phyloP scores from a whole-genome alignment of 2,797 vertebrate genomes.

The Amblyopsis hoosieri region DNA sequence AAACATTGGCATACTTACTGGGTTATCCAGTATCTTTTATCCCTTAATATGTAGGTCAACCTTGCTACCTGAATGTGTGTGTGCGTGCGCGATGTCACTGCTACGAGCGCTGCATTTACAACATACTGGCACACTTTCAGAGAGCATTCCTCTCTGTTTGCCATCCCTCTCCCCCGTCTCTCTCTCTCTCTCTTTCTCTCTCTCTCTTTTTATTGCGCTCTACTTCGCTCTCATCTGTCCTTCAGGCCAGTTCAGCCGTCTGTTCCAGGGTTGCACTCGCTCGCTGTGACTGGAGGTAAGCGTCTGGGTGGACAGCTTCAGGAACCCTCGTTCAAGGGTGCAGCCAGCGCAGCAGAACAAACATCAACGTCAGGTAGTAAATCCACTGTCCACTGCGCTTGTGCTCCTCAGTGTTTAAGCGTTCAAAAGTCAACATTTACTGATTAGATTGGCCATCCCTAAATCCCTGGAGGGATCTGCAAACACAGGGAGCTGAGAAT shows the following conservation, averaged over 20 bases:
- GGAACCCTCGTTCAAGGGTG: conserved; percentile 21
- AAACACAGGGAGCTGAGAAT: conserved; percentile 6
- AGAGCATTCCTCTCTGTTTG: conserved; percentile 27
- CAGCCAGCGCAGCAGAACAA: conserved; percentile 42
- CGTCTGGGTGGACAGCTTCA: conserved; percentile 11
- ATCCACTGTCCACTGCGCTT: conserved; percentile 21
- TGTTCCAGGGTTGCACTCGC: conserved; percentile 20
- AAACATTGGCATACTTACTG: conserved; percentile 34
- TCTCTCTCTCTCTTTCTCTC: neutral
- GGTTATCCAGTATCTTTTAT: conserved; percentile 41
- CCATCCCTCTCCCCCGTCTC: conserved; percentile 10
- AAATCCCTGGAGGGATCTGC: conserved; percentile 10
- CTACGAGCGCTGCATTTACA: conserved; percentile 39
- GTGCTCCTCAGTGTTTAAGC: conserved; percentile 44
- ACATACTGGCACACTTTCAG: conserved; percentile 42
- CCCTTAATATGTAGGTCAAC: conserved; percentile 61
- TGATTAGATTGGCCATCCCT: conserved; percentile 44
- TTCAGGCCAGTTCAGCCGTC: conserved; percentile 23
- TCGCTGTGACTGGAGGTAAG: conserved; percentile 17
- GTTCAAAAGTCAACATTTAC: conserved; percentile 30
- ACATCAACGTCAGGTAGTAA: conserved; percentile 27
- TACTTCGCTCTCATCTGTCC: conserved; percentile 13
- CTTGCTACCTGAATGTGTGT: conserved; percentile 34
- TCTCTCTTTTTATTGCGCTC: conserved; percentile 1
- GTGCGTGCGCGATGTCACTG: conserved; percentile 5